A percentile compares a stretch with the other conserved stretches of the same genome.
These are phyloP conservation scores for Polydrusus tereticollis DNA, from an alignment of 2,888 invertebrate species.

Conservation along the genomic window DNA sequence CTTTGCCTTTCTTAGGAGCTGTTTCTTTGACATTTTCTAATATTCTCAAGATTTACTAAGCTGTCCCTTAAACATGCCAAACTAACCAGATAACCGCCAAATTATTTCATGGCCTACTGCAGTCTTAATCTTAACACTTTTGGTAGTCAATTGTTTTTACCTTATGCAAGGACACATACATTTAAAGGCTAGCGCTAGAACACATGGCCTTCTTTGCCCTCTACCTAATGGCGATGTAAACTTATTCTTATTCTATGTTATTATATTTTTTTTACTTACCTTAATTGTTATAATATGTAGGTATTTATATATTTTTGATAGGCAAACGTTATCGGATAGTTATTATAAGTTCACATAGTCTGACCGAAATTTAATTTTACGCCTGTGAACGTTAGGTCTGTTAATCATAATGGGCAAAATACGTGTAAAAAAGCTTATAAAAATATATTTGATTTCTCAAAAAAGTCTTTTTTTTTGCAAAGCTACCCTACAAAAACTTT, in stretches of 20 bases:
- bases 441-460: slow-evolving; percentile 24
- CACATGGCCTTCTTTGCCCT: neutral
- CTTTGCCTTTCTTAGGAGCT: neutral
- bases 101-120: neutral
- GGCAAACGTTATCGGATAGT: slow-evolving; percentile 53
- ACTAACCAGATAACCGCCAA: neutral
- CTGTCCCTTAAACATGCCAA: neutral
- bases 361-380: slow-evolving; percentile 60
- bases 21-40: neutral
- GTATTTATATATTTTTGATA: slow-evolving; percentile 50
- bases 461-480: slow-evolving; percentile 19
- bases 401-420: slow-evolving; percentile 56
- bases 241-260: too few species aligned
- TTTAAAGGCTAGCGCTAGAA: neutral
- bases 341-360: slow-evolving; percentile 56
- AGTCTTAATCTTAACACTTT: neutral
- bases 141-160: neutral
- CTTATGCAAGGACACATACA: neutral
- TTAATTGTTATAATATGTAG: too few species aligned
- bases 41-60: neutral
- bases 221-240: neutral
- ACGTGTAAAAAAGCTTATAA: slow-evolving; percentile 33
- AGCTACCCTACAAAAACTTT: slow-evolving; percentile 25
- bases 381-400: slow-evolving; percentile 57
- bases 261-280: slow-evolving; percentile 51